A percentile compares a stretch with the other conserved stretches of the same genome.
These are phyloP conservation scores for Branchellion lobata DNA, from an alignment of 2,888 invertebrate species.

Conservation along the genomic window DNA sequence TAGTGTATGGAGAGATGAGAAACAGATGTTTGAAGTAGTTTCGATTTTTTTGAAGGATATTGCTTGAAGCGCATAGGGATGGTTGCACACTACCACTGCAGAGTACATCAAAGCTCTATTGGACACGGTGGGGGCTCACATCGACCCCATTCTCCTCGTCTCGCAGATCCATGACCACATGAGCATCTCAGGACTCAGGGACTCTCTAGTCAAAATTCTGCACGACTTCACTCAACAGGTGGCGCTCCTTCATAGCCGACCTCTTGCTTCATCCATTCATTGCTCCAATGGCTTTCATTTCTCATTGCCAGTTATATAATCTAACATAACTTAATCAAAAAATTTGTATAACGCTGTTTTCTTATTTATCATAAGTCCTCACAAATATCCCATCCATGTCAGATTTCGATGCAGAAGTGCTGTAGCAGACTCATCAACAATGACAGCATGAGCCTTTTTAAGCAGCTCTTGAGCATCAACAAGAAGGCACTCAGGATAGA, in stretches of 20 bases:
- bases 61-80: too few species aligned
- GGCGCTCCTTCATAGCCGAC: too few species aligned
- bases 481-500: not conserved
- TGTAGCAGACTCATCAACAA: not conserved
- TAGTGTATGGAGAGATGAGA: not conserved
- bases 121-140: conserved; percentile 77
- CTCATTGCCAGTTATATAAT: not conserved
- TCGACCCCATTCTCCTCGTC: conserved; percentile 79
- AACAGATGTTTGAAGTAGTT: too few species aligned
- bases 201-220: conserved; percentile 88
- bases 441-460: not conserved
- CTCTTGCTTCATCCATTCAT: not conserved
- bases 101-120: conserved; percentile 73
- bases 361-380: too few species aligned
- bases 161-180: conserved; percentile 77
- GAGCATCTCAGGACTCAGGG: conserved; percentile 83
- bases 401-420: not conserved
- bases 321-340: too few species aligned
- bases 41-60: too few species aligned
- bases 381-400: not conserved
- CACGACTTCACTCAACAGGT: conserved; percentile 89
- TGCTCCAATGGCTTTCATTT: not conserved
- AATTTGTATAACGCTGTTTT: too few species aligned
- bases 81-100: conserved; percentile 57
- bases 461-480: not conserved